Conservation (phyloP, 2,113 vertebrate genomes). For the Tursiops truncatus region DNA sequence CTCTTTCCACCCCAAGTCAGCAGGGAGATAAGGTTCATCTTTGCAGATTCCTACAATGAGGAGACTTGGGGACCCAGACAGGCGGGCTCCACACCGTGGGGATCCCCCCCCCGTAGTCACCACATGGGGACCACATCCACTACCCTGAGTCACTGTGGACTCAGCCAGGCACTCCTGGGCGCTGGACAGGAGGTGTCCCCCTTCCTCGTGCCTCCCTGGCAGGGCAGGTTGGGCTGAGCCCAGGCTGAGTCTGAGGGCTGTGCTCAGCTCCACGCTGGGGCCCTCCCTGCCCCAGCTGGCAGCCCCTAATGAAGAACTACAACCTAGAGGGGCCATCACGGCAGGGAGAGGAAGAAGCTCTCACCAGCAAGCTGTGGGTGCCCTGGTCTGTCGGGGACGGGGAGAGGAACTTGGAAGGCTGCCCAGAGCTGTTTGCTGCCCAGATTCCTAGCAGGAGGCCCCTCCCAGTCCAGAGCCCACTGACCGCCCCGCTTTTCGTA, state of each 20-base stretch:
- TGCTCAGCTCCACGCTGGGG: background rate
- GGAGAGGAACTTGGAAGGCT: background rate
- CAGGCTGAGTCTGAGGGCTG: background rate
- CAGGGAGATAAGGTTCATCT: background rate
- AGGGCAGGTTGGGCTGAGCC: background rate
- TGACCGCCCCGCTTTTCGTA: fast-evolving
- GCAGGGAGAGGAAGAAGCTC: background rate
- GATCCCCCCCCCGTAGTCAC: fast-evolving
- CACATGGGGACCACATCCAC: fast-evolving
- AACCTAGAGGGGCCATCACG: fast-evolving
- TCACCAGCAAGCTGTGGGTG: background rate
- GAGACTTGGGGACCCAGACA: background rate
- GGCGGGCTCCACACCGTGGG: background rate
- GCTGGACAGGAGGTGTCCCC: background rate
- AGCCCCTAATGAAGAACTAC: background rate
- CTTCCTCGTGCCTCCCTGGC: background rate
- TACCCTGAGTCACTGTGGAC: background rate
- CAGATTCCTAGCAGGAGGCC: background rate
- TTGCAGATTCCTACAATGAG: background rate
- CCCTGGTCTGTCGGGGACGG: background rate
- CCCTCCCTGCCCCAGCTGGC: too few relatives aligned
- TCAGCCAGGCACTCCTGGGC: background rate
- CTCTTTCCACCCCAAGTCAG: background rate
- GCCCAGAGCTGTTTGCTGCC: background rate
- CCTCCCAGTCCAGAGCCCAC: fast-evolving